Evolutionary conservation across 2,113 vertebrate species (phyloP), one percentile per base, ranked within the genome.

Genomic region (Plecotus auritus): DNA sequence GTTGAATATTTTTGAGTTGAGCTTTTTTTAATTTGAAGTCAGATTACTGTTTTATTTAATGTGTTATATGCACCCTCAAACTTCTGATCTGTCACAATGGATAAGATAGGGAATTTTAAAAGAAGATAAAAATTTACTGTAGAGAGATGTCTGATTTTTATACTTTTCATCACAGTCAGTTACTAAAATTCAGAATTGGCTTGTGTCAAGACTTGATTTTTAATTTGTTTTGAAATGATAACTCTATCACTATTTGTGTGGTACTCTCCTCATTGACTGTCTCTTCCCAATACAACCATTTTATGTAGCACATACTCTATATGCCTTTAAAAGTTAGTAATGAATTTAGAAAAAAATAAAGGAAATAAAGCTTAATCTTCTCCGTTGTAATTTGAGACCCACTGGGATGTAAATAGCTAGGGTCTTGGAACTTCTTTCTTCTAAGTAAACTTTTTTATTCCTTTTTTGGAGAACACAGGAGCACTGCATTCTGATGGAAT

Each of bases 1-100:
- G 40, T 80, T 92, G 83, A 88, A 88, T 95, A 80, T 35, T 93
- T 95, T 95, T 86, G 26, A 94, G 73, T 95, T 47, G 67, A 90
- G 93, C 40, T 11, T 88, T 40, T 80, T 93, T 85, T 91, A 78
- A 70, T 85, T 96, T 83, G 40, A 95, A 90, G 64, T 56, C 72
- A 91, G 67, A 69, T 18, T 45, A 64, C 59, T 92, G 47, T 88
- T 87, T 51, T 61, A 92, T 83, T 93, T 93, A 61, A 95, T 85
- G 5, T 56, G 26, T 91, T 35, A 40, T 32, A 32, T 54, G 37
- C 2, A 66, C 10, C 37, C 13, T 92, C 32, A 59, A 9, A 92
- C 26, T 83, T 91, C 59, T 96, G 70, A 78, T 85, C 59, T 90
- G 61, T 73, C 56, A 90, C 54, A 80, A 40, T 93, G 73, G 73